Base-by-base conservation (phyloP, 2,888 invertebrate species). In the Xiphydria camelus region DNA sequence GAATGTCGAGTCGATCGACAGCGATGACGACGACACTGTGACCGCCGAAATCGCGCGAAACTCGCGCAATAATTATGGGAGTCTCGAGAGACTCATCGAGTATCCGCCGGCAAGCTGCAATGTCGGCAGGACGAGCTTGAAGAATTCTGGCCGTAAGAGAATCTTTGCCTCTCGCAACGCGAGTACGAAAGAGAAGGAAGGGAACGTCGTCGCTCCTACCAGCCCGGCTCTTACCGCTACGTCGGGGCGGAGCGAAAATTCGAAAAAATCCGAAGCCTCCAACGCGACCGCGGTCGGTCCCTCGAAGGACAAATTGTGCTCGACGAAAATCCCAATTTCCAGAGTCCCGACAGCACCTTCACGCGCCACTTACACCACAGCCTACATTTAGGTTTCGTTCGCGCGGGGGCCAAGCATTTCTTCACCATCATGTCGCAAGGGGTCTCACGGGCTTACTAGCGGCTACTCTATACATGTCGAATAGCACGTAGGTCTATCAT, bases 361-460 rank as follows among this genome's bases (percentile, higher is more conserved):
- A 61, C 70, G 72, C 53, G 63, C 73, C 51, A 73, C 69, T 60
- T 74, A 73, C 63, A 73, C 72, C 64, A 73, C 74, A 51, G 69
- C 71, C 64, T 74, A 72, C 59, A 73, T 74, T 57, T 74, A 66
- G 64, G 60, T 62, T 59, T 55, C 58, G 55, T 54, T 41, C 51
- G 49, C 47, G 49, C 46, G 53, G 49, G 49, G 43, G 42, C 45
- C 34, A 18, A 15, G 17, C 14, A 34, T 20, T 34, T 41, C n/a
- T n/a, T n/a, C 55, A 49, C 45, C 57, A 53, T 56, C 56, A 54
- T 52, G 57, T 51, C 62, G 58, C 56, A 58, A 53, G 47, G 64
- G 66, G 66, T 64, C 66, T 62, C 59, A 59, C 21, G 61, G 70
- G 70, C 65, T 65, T 64, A 60, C 59, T 68, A 67, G 64, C 62